phyloP scores from a whole-genome alignment of 2,888 invertebrate genomes.

The Caenorhabditis panamensis region DNA sequence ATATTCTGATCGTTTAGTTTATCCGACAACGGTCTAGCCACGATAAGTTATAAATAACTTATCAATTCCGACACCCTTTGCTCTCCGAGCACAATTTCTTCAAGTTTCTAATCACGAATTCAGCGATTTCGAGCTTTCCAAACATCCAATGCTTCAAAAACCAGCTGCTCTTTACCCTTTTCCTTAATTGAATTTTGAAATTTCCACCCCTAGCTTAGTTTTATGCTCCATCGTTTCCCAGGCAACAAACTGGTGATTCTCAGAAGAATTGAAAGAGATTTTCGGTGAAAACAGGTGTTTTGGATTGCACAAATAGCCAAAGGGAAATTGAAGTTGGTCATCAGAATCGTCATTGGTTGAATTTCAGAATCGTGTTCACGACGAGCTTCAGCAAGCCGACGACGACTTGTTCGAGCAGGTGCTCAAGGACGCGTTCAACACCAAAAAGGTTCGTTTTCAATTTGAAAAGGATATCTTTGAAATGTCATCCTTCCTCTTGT shows the following conservation, averaged over 20 bases:
- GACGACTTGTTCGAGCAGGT: slow-evolving; percentile 21
- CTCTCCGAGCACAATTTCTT: no score
- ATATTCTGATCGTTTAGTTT: no score
- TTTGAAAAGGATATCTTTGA: no score
- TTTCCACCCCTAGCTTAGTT: not conserved
- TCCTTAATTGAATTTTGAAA: not conserved
- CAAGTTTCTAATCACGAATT: no score
- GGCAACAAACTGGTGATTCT: not conserved
- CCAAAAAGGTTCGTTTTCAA: slow-evolving; percentile 24
- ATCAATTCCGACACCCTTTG: no score
- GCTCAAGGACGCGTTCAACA: not conserved
- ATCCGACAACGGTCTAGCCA: no score
- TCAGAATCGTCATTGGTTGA: not conserved
- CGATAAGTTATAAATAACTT: no score
- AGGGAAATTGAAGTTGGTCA: not conserved
- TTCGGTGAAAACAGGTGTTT: not conserved
- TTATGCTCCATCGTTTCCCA: slow-evolving; percentile 9
- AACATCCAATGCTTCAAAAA: not conserved
- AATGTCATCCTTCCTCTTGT: no score
- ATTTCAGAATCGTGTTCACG: slow-evolving; percentile 26
- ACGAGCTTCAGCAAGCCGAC: slow-evolving; percentile 31
- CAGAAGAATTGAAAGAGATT: not conserved
- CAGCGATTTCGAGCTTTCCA: no score
- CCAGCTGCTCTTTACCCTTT: slow-evolving; percentile 9
- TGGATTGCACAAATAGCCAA: not conserved